These are phyloP conservation scores for Catagonus wagneri DNA, from an alignment of 2,113 vertebrate genomes.

Conservation along the genomic window DNA sequence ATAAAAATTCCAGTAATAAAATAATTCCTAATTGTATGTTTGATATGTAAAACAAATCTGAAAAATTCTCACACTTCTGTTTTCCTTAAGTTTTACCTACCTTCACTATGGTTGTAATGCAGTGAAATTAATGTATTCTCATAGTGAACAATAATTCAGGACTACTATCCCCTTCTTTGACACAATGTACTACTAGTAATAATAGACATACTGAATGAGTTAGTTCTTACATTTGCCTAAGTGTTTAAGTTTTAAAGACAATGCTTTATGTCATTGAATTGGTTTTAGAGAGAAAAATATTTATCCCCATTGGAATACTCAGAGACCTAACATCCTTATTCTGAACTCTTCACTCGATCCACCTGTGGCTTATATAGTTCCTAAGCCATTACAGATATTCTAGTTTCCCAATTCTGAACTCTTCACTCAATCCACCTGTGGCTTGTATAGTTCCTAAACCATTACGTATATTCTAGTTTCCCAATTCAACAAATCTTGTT, in stretches of 20 bases:
- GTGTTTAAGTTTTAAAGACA: constrained; percentile 20
- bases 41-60: not conserved
- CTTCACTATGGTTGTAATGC: not conserved
- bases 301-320: not conserved
- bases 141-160: not conserved
- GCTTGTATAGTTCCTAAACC: not conserved
- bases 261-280: not conserved
- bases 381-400: not conserved
- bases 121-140: not conserved
- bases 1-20: not conserved
- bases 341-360: not conserved
- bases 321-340: not conserved
- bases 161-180: not conserved
- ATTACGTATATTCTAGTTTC: not conserved
- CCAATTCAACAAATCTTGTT: not conserved
- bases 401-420: not conserved
- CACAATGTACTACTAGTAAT: not conserved
- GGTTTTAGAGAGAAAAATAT: not conserved
- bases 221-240: not conserved
- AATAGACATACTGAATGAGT: not conserved
- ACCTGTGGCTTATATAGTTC: not conserved
- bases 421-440: not conserved
- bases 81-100: not conserved
- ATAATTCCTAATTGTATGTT: not conserved
- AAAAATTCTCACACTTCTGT: not conserved